Evolutionary conservation across 2,888 invertebrate species (phyloP), one percentile per base, ranked within the genome.

Genomic region (Choristoneura rosaceana): DNA sequence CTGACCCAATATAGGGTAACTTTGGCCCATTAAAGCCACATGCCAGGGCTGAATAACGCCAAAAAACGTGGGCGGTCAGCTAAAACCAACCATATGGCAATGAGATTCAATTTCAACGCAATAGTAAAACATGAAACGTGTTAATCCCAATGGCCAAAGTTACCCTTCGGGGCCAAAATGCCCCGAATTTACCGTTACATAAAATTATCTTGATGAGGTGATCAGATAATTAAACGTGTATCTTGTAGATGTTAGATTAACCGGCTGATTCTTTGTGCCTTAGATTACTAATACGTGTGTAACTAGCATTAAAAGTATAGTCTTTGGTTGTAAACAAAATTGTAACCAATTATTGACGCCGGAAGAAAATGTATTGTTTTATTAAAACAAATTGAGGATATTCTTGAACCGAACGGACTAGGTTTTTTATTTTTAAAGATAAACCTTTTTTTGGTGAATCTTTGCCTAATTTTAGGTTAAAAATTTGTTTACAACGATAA

Each of bases 251-350:
- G 63, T 63, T 5, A 38, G 58, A 63, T 15, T 15, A 43, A 41
- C 12, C 45, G 45, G 63, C 58, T 70, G 63, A 64, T 45, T 70
- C 17, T 70, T 63, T 70, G 69, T 70, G 69, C 63, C 63, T 70
- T 64, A 58, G 38, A 43, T 69, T 45, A 62, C 58, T 70, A 55
- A 33, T 59, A 69, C n/a, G 58, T 55, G 58, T 70, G 63, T 47
- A 25, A 55, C 25, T 55, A 55, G 55, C 25, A 55, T 47, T n/a
- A 7, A n/a, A 14, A 4, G 10, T 10, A 3, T 5, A n/a, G 47
- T 47, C n/a, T n/a, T 47, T n/a, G 14, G 5, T 47, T 47, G 14
- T 47, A 14, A 47, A 47, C 14, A n/a, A n/a, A 47, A 47, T 47
- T 47, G 5, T 14, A 47, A 47, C 47, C 47, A 47, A 47, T 47